Percentiles rank a stretch among this genome's conserved stretches.
Evolutionary conservation across 1,140 invertebrate species (phyloP).

Genomic region (Pararge aegeria): DNA sequence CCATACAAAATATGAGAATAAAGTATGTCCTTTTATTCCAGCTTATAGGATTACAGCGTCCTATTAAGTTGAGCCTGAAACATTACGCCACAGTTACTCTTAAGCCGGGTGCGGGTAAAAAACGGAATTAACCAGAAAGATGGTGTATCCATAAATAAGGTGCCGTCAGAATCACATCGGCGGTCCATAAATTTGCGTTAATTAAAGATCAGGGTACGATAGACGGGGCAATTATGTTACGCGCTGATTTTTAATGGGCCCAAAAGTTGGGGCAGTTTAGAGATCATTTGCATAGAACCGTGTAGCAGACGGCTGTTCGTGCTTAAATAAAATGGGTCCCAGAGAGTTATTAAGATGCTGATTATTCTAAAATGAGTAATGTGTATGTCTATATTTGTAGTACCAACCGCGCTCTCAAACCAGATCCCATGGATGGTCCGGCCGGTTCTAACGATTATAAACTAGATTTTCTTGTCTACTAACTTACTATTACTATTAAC

Average conservation of each 20-base stretch:
- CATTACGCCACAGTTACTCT: not conserved
- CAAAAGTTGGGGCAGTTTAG: not conserved
- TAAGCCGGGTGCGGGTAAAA: not conserved
- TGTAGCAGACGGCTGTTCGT: no score
- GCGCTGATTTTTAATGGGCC: not conserved
- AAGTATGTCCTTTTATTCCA: constrained; percentile 2
- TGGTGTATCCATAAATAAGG: constrained; percentile 2
- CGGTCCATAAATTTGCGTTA: not conserved
- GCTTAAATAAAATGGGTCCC: no score
- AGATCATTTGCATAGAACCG: no score
- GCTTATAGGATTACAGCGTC: constrained; percentile 1
- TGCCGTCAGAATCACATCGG: constrained; percentile 1
- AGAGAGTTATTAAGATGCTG: no score
- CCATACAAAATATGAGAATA: not conserved
- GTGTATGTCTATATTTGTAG: no score
- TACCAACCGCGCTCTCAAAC: no score
- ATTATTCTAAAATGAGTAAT: no score
- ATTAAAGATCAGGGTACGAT: not conserved
- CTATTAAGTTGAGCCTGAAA: not conserved
- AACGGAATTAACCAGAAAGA: constrained; percentile 4
- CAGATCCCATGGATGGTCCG: no score
- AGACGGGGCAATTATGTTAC: not conserved
- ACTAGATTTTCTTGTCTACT: no score
- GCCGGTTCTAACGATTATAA: no score
- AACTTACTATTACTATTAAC: no score